Conservation (phyloP, 2,113 vertebrate species). For the Poeciliopsis occidentalis region DNA sequence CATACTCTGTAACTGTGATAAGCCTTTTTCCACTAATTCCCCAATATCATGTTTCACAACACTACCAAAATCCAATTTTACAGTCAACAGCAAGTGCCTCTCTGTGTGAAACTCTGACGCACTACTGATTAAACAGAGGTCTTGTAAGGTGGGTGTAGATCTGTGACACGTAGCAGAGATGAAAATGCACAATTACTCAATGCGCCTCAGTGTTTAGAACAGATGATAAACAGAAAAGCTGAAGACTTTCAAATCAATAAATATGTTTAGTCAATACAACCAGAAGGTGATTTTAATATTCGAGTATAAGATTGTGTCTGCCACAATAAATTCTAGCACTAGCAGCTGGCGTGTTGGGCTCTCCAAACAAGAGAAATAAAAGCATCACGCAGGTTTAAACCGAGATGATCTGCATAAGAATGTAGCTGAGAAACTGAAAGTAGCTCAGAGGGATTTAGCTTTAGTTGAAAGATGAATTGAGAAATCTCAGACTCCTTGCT, state of each 20-base stretch:
- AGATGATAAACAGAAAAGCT: neutral
- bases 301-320: neutral
- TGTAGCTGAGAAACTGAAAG: no score
- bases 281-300: no score
- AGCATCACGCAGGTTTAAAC: no score
- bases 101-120: conserved; percentile 20
- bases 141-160: conserved; percentile 1
- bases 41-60: conserved; percentile 29
- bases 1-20: conserved; percentile 11
- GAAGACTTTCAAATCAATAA: neutral
- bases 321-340: no score
- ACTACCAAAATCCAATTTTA: conserved; percentile 31
- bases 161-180: neutral
- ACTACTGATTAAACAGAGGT: conserved; percentile 13
- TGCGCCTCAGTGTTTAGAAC: neutral
- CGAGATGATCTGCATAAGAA: no score
- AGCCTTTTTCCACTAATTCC: conserved; percentile 25
- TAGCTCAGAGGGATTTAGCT: no score
- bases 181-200: neutral
- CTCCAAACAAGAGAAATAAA: no score
- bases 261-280: neutral
- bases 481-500: no score
- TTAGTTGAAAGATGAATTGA: no score
- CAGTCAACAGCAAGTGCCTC: neutral
- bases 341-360: no score